A percentile compares a stretch with the other conserved stretches of the same genome.
These are phyloP conservation scores for Hyposoter didymator DNA, from an alignment of 2,888 invertebrate genomes.

Conservation along the genomic window DNA sequence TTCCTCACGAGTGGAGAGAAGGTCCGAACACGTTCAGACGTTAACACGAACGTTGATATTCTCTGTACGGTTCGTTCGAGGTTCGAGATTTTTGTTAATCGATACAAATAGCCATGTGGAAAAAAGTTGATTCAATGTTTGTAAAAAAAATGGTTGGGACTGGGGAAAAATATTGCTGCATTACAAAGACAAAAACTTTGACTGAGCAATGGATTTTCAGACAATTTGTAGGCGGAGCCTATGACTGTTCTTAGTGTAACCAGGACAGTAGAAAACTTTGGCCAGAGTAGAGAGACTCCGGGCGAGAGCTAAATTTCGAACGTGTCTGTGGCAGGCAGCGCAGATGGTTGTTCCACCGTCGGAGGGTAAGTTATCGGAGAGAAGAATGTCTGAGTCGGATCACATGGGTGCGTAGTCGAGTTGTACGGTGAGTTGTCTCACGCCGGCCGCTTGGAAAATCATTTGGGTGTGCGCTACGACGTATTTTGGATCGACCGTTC, in stretches of 20 bases:
- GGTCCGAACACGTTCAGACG: not conserved
- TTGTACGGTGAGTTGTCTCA: slow-evolving; percentile 96
- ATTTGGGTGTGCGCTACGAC: slow-evolving; percentile 96
- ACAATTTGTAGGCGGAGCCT: slow-evolving; percentile 75
- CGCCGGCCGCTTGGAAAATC: slow-evolving; percentile 97
- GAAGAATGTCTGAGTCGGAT: slow-evolving; percentile 76
- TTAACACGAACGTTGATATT: not conserved
- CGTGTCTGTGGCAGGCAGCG: slow-evolving; percentile 72
- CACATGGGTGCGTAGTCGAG: slow-evolving; percentile 95
- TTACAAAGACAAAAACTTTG: not conserved
- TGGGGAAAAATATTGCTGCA: not conserved
- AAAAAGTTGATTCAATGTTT: not conserved
- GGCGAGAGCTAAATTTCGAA: slow-evolving; percentile 69
- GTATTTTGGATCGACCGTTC: slow-evolving; percentile 96
- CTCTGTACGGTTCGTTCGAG: not conserved
- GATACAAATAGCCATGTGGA: not conserved
- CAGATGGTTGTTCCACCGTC: slow-evolving; percentile 68
- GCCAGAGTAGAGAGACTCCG: slow-evolving; percentile 71
- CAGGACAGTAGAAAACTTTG: slow-evolving; percentile 70
- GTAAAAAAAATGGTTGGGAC: not conserved
- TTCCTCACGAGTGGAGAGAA: not conserved
- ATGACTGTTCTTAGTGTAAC: slow-evolving; percentile 67
- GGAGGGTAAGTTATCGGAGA: not conserved
- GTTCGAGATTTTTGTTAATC: not conserved
- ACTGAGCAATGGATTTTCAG: slow-evolving; percentile 56